Evolutionary conservation across 1,140 invertebrate species (phyloP).

Genomic region (Panagrolaimus sp.): DNA sequence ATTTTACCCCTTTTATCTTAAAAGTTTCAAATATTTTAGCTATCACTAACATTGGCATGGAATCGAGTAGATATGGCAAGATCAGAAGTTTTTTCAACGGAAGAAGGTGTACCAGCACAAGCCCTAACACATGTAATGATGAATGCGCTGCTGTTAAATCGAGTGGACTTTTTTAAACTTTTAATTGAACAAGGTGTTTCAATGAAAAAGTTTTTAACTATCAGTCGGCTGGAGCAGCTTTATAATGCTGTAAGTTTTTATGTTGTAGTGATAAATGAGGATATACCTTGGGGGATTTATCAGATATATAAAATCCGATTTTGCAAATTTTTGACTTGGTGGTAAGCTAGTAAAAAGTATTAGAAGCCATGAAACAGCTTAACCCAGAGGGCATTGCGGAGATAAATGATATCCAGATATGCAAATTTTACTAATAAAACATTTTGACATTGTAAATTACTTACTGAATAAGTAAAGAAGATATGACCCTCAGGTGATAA

Average conservation of each 20-base stretch:
- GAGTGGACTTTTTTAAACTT: constrained; percentile 90
- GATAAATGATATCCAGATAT: no score
- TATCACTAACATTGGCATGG: constrained; percentile 86
- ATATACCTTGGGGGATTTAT: no score
- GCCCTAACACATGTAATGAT: constrained; percentile 89
- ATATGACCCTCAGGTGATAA: no score
- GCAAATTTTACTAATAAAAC: no score
- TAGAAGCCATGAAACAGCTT: no score
- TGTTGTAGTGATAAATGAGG: background rate
- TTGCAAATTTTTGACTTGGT: no score
- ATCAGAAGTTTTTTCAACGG: constrained; percentile 76
- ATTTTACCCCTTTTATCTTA: no score
- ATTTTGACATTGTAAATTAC: no score
- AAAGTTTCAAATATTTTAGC: constrained; percentile 58
- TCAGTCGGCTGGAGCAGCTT: constrained; percentile 83
- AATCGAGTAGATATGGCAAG: constrained; percentile 88
- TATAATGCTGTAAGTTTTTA: constrained; percentile 66
- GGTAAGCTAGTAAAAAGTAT: no score
- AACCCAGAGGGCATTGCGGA: no score
- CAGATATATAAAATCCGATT: no score
- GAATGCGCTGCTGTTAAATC: constrained; percentile 86
- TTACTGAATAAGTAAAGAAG: no score
- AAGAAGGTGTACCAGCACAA: constrained; percentile 78
- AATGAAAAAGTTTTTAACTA: constrained; percentile 92
- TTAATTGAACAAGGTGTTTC: constrained; percentile 94